Conservation (phyloP, 2,113 vertebrate species). For the Lipotes vexillifer region DNA sequence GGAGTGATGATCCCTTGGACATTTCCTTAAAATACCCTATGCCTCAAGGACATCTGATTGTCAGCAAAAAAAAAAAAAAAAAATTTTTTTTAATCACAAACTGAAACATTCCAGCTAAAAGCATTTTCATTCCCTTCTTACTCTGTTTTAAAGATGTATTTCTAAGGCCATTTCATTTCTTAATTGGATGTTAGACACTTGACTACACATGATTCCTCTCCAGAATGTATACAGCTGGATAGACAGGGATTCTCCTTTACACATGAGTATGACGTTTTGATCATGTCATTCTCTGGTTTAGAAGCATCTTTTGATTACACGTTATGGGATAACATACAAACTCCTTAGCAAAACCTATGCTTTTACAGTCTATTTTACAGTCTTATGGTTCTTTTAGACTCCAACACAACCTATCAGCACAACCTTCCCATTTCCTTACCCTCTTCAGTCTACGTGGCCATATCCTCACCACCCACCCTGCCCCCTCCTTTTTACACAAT, state of each 20-base stretch:
- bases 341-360: not conserved
- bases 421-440: not conserved
- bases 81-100: not conserved
- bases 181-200: not conserved
- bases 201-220: not conserved
- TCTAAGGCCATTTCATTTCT: not conserved
- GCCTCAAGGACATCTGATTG: not conserved
- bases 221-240: too few species aligned
- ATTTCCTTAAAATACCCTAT: not conserved
- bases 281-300: not conserved
- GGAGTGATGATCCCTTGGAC: not conserved
- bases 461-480: not conserved
- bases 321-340: not conserved
- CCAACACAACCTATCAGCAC: not conserved
- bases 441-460: not conserved
- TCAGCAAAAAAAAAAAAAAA: not conserved
- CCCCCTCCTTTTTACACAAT: not conserved
- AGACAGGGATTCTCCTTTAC: not conserved
- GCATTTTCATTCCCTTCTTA: not conserved
- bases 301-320: not conserved
- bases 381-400: too few species aligned
- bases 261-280: not conserved
- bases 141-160: not conserved
- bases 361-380: not conserved
- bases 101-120: not conserved